Evolutionary conservation across 92 coral and sea anemone genomes (phyloP).

Genomic region (Meandrina meandrites): DNA sequence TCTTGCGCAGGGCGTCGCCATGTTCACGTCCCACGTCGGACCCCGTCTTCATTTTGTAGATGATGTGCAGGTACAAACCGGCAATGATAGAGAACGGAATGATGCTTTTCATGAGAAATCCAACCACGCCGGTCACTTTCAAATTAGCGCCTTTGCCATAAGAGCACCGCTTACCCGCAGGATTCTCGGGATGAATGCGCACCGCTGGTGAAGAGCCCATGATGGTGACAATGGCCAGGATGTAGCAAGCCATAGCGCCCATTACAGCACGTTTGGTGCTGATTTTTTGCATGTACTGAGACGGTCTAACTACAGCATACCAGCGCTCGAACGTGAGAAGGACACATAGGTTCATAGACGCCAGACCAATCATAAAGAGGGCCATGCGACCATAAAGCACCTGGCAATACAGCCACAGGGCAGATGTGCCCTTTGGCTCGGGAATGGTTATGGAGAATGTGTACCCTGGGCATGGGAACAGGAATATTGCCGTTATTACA

Average conservation of each 20-base stretch:
- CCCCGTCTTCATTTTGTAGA: slow-evolving; percentile 68
- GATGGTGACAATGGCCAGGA: slow-evolving; percentile 58
- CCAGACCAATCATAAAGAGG: slow-evolving; percentile 70
- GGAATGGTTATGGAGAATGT: slow-evolving; percentile 49
- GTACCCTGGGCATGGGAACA: slow-evolving; percentile 68
- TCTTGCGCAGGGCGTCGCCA: slow-evolving; percentile 56
- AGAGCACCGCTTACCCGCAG: slow-evolving; percentile 65
- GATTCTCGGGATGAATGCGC: slow-evolving; percentile 40
- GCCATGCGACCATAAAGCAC: slow-evolving; percentile 61
- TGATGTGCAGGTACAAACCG: slow-evolving; percentile 68
- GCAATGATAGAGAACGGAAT: slow-evolving; percentile 67
- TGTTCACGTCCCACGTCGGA: slow-evolving; percentile 35
- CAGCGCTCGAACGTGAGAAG: slow-evolving; percentile 81
- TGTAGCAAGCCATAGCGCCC: slow-evolving; percentile 52
- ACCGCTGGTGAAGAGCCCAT: slow-evolving; percentile 48
- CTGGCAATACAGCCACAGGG: slow-evolving; percentile 64
- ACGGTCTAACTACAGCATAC: slow-evolving; percentile 73
- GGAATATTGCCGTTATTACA: slow-evolving; percentile 67
- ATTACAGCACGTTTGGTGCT: slow-evolving; percentile 43
- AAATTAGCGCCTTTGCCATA: slow-evolving; percentile 43
- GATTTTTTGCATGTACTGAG: slow-evolving; percentile 53
- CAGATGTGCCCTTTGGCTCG: slow-evolving; percentile 49
- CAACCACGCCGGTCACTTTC: slow-evolving; percentile 48
- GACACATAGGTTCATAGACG: slow-evolving; percentile 71
- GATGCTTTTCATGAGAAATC: slow-evolving; percentile 68